Conservation (phyloP, 2,113 vertebrate genomes). For the Cathartes aura region DNA sequence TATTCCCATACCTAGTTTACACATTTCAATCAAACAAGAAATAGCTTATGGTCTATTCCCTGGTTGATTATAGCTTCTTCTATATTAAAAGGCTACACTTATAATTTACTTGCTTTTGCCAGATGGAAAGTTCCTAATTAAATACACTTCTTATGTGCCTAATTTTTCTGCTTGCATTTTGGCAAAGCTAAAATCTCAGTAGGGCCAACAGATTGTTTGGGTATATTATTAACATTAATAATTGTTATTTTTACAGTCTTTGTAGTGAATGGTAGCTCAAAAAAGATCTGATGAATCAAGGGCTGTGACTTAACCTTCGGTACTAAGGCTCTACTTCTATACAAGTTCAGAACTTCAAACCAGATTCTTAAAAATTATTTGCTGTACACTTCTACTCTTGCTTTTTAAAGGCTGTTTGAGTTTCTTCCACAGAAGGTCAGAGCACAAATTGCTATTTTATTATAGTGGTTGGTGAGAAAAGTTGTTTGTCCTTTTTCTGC, state of each 20-base stretch:
- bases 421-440: not conserved
- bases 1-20: not conserved
- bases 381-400: not conserved
- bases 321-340: not conserved
- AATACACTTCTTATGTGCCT: conserved; percentile 2
- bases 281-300: not conserved
- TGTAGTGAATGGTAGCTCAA: not conserved
- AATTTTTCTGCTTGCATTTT: conserved; percentile 9
- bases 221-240: not conserved
- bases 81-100: not conserved
- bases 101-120: not conserved
- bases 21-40: not conserved
- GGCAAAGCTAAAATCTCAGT: conserved; percentile 3
- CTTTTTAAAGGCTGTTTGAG: not conserved
- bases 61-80: not conserved
- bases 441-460: not conserved
- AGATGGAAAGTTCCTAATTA: conserved; percentile 48
- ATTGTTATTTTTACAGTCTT: not conserved
- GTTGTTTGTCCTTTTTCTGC: not conserved
- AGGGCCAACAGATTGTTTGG: not conserved
- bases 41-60: conserved; percentile 7
- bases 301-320: not conserved
- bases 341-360: not conserved
- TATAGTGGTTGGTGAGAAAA: not conserved
- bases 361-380: not conserved